Evolutionary conservation across 2,113 vertebrate species (phyloP).

Genomic region (Megaceryle torquata): DNA sequence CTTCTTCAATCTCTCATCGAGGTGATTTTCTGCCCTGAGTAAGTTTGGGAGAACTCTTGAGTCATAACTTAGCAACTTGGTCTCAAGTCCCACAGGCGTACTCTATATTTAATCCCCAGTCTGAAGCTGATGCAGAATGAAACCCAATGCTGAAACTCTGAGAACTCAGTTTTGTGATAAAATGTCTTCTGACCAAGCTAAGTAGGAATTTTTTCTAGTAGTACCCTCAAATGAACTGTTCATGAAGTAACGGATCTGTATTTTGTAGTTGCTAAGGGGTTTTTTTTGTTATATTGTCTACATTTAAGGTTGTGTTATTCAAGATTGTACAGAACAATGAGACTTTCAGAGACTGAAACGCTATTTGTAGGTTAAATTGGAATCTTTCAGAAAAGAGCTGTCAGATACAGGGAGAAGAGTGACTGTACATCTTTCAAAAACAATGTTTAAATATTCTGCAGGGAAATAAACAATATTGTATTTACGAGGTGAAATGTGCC

Average conservation of each 20-base stretch:
- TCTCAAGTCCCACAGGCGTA: not conserved
- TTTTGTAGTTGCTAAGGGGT: not conserved
- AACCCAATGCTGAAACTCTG: not conserved
- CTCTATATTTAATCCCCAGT: not conserved
- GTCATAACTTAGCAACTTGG: not conserved
- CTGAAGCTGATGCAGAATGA: not conserved
- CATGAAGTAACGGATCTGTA: not conserved
- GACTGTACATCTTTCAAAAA: not conserved
- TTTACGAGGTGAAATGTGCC: not conserved
- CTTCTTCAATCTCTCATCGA: not conserved
- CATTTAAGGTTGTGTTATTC: not conserved
- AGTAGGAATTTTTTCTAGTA: not conserved
- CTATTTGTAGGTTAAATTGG: not conserved
- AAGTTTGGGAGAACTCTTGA: not conserved
- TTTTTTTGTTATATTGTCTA: not conserved
- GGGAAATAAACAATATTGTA: not conserved
- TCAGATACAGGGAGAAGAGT: not conserved
- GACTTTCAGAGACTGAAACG: not conserved
- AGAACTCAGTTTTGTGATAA: not conserved
- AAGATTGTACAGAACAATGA: not conserved
- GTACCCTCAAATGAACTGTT: not conserved
- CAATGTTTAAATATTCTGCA: not conserved
- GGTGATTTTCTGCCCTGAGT: not conserved
- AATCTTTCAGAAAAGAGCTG: not conserved
- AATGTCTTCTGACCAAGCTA: not conserved